Evolutionary conservation across 2,888 invertebrate genomes (phyloP).

Genomic region (Latrodectus elegans): DNA sequence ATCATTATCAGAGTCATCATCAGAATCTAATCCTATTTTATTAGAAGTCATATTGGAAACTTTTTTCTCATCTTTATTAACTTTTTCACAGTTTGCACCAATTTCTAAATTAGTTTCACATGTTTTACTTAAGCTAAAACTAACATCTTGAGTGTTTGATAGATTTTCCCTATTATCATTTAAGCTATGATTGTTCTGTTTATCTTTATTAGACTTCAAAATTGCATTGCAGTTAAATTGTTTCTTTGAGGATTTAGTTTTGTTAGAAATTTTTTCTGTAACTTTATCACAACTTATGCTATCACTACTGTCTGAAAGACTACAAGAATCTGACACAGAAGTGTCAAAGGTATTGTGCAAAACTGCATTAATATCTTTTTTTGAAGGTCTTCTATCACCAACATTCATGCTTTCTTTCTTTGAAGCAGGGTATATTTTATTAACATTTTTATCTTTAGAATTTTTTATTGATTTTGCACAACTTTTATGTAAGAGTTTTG

Average conservation of each 20-base stretch:
- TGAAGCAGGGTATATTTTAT: too few relatives aligned
- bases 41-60: neutral
- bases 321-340: too few relatives aligned
- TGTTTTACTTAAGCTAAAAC: neutral
- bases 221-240: too few relatives aligned
- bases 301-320: too few relatives aligned
- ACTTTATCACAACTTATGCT: neutral
- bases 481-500: slow-evolving; percentile 12
- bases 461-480: slow-evolving; percentile 1
- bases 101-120: neutral
- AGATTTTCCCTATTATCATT: too few relatives aligned
- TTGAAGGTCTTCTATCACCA: neutral
- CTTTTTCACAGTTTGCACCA: neutral
- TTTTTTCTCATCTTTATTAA: neutral
- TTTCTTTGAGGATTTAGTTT: too few relatives aligned
- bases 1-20: slow-evolving; percentile 60
- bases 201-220: too few relatives aligned
- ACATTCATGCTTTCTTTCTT: too few relatives aligned
- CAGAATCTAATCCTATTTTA: slow-evolving; percentile 20
- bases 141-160: neutral
- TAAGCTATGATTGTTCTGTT: too few relatives aligned
- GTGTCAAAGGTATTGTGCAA: too few relatives aligned
- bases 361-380: neutral
- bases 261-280: neutral
- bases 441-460: neutral